Evolutionary conservation across 2,113 vertebrate genomes (phyloP), one percentile per base, ranked within the genome.

Genomic region (Acrocephalus kingi): DNA sequence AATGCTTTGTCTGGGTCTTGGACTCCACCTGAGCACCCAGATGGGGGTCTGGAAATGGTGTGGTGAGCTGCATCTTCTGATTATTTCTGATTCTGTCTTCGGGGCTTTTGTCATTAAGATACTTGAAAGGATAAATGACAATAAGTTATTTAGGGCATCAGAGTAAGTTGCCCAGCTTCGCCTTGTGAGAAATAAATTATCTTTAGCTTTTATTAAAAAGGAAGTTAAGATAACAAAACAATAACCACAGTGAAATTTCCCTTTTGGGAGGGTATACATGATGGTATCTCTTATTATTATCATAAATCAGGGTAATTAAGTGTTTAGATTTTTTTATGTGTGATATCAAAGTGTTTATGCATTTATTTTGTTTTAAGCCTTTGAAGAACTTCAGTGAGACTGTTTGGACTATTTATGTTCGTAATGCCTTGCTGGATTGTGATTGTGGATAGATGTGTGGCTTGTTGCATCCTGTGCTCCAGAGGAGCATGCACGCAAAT

Each of bases 191-290:
- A 78, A 84, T 55, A 87, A 89, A 73, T 90, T 88, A 66, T 77
- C 68, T 80, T 80, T 66, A 75, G 49, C 64, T 92, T 72, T 93
- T 72, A 74, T 83, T 84, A 89, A 90, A 76, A 90, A 77, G 71
- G 76, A 86, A 79, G n/a, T 71, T 68, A 68, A 94, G 77, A 61
- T 92, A 95, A 90, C 64, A 90, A 48, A 93, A 59, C 54, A 89
- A 81, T 82, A 94, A 55, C 11, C n/a, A 64, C 15, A 39, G 28
- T 30, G 46, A 93, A 81, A 86, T 86, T 81, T 76, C 23, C 41
- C 48, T 90, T 95, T 93, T 93, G 87, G 67, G 59, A 85, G 39
- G n/a, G 10, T 82, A 9, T 72, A 49, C 20, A 14, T 22, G 52
- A 41, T 84, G 52, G 7, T 89, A 81, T 88, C 51, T 9, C 46